Percentiles rank a stretch among this genome's conserved stretches.
Evolutionary conservation across 2,113 vertebrate species (phyloP).

Genomic region (Coptodon rendalli): DNA sequence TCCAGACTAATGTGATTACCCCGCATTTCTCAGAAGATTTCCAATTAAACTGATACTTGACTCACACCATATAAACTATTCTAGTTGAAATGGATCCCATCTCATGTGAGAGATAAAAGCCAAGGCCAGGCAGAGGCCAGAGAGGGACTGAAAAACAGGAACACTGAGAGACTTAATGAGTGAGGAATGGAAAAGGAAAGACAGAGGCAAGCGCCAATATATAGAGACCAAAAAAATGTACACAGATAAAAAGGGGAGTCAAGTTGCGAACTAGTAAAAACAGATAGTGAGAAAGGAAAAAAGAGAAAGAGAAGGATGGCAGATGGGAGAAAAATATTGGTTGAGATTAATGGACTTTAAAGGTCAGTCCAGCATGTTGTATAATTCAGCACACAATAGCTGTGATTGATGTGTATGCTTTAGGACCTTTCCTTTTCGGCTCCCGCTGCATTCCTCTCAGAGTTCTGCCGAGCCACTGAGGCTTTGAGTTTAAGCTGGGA

Average conservation of each 20-base stretch:
- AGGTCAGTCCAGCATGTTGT: conserved; percentile 72
- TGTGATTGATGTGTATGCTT: conserved; percentile 67
- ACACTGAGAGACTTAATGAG: conserved; percentile 30
- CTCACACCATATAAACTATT: conserved; percentile 29
- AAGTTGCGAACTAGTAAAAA: conserved; percentile 39
- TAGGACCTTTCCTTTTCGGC: conserved; percentile 47
- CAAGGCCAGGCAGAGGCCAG: conserved; percentile 31
- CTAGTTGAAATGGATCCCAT: conserved; percentile 44
- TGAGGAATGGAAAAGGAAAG: not conserved
- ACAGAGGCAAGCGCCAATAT: not conserved
- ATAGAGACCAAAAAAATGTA: not conserved
- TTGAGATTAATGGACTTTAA: conserved; percentile 72
- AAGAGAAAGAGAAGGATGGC: conserved; percentile 39
- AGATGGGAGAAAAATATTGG: conserved; percentile 68
- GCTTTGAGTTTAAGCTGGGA: conserved; percentile 52
- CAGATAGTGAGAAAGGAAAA: conserved; percentile 25
- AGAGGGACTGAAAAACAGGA: conserved; percentile 22
- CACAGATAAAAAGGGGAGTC: conserved; percentile 9
- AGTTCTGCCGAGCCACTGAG: conserved; percentile 23
- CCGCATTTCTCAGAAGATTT: conserved; percentile 41
- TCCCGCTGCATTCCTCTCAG: conserved; percentile 30
- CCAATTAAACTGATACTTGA: conserved; percentile 56
- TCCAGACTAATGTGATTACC: conserved; percentile 48
- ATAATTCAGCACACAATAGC: conserved; percentile 73
- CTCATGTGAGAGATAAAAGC: conserved; percentile 41